A percentile compares a stretch with the other conserved stretches of the same genome.
phyloP scores from a whole-genome alignment of 1,140 invertebrate genomes.

The Brachionus calyciflorus region DNA sequence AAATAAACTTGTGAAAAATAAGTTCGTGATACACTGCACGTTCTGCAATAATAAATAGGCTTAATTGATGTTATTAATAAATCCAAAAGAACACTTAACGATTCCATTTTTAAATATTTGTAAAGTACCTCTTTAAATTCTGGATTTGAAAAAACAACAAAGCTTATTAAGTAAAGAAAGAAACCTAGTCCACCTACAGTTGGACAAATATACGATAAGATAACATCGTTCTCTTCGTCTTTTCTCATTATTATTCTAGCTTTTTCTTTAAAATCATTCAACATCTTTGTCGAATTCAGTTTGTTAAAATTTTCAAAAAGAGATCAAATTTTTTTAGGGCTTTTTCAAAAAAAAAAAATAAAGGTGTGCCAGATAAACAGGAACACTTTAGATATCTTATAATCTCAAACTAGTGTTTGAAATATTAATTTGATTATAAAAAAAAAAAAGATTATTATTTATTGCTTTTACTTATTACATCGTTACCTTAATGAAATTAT shows the following conservation, averaged over 20 bases:
- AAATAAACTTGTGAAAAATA: conserved; percentile 3
- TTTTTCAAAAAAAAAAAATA: no score
- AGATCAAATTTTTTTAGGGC: background rate
- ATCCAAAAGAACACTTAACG: background rate
- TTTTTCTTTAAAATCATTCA: background rate
- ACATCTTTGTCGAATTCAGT: background rate
- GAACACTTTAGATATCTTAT: background rate
- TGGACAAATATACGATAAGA: background rate
- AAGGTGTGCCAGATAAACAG: conserved; percentile 26
- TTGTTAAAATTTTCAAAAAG: no score
- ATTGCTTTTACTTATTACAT: background rate
- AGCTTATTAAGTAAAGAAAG: background rate
- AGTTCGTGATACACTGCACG: background rate
- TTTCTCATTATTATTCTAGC: background rate
- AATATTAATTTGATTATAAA: no score
- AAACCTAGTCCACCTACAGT: background rate
- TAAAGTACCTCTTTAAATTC: conserved; percentile 9
- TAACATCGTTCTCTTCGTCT: background rate
- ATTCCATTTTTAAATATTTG: conserved; percentile 32
- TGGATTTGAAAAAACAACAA: background rate
- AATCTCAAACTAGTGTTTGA: background rate
- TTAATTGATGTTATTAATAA: conserved; percentile 1
- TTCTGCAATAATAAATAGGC: background rate
- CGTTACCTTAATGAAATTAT: no score
- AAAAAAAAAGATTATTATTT: no score